A percentile compares a stretch with the other conserved stretches of the same genome.
phyloP scores from a whole-genome alignment of 2,113 vertebrate genomes.

The Stegastes partitus region DNA sequence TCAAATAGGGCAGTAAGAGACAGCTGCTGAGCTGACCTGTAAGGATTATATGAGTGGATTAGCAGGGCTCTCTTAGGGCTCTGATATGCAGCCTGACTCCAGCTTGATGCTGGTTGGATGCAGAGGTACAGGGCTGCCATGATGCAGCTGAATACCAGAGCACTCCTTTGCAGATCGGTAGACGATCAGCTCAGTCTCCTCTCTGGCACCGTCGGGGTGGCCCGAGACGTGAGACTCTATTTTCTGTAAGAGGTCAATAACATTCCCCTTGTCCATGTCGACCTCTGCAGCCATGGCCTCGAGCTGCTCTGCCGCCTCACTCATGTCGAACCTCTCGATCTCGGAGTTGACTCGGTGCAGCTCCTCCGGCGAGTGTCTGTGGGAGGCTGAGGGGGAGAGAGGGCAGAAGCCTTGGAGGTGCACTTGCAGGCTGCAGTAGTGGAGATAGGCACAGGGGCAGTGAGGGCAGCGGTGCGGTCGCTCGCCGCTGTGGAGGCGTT shows the following conservation, averaged over 20 bases:
- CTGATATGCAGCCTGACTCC: slow-evolving; percentile 72
- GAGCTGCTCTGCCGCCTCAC: slow-evolving; percentile 90
- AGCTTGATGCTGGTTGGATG: slow-evolving; percentile 72
- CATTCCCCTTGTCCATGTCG: slow-evolving; percentile 77
- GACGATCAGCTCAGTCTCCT: slow-evolving; percentile 30
- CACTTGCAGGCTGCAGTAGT: slow-evolving; percentile 92
- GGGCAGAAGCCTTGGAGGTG: slow-evolving; percentile 94
- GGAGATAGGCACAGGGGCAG: slow-evolving; percentile 93
- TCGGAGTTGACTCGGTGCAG: slow-evolving; percentile 90
- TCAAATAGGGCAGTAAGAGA: slow-evolving; percentile 73
- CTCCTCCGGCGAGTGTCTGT: slow-evolving; percentile 87
- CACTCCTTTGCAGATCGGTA: slow-evolving; percentile 45
- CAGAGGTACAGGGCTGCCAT: slow-evolving; percentile 48
- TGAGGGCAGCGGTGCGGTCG: slow-evolving; percentile 90
- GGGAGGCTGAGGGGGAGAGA: slow-evolving; percentile 79
- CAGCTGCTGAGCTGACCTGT: slow-evolving; percentile 77
- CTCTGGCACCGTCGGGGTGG: slow-evolving; percentile 72
- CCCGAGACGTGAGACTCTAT: slow-evolving; percentile 84
- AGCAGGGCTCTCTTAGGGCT: slow-evolving; percentile 67
- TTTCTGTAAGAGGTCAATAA: slow-evolving; percentile 88
- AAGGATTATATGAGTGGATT: slow-evolving; percentile 79
- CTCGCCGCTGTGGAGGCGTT: slow-evolving; percentile 91
- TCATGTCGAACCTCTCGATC: slow-evolving; percentile 94
- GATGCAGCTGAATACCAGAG: slow-evolving; percentile 21
- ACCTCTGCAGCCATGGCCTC: slow-evolving; percentile 86